Evolutionary conservation across 2,888 invertebrate genomes (phyloP).

Genomic region (Apodemia hepburni): DNA sequence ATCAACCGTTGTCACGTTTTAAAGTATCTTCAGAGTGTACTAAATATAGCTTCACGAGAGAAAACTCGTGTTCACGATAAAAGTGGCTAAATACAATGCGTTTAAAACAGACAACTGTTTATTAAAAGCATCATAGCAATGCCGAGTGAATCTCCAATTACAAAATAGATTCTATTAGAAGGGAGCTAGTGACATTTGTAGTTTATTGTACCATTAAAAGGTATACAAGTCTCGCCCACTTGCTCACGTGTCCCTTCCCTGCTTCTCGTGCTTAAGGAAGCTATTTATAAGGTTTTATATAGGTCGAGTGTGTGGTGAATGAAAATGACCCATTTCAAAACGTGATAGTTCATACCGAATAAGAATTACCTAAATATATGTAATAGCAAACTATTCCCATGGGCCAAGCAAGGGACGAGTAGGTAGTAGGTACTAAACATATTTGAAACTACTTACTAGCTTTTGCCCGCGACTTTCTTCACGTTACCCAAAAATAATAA

Average conservation of each 20-base stretch:
- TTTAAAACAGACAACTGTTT: background rate
- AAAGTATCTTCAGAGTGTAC: too few species aligned
- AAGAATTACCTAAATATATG: background rate
- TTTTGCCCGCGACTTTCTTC: too few species aligned
- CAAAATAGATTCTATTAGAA: background rate
- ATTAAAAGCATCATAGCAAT: background rate
- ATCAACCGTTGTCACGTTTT: too few species aligned
- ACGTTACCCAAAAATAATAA: too few species aligned
- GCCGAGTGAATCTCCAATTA: background rate
- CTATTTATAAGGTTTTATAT: conserved; percentile 1
- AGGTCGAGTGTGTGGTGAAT: background rate
- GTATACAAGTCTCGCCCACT: background rate
- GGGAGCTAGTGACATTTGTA: conserved; percentile 1
- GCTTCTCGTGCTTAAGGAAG: background rate
- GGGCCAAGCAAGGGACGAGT: too few species aligned
- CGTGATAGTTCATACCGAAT: background rate
- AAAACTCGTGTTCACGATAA: too few species aligned
- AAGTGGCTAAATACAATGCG: too few species aligned
- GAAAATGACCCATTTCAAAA: background rate
- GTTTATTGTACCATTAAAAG: background rate
- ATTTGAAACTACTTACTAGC: too few species aligned
- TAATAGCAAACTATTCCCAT: too few species aligned
- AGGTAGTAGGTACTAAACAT: too few species aligned
- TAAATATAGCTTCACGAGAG: background rate
- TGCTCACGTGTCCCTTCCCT: background rate